Evolutionary conservation across 1,140 invertebrate genomes (phyloP).

Genomic region (Pseudobourletiella spinata): DNA sequence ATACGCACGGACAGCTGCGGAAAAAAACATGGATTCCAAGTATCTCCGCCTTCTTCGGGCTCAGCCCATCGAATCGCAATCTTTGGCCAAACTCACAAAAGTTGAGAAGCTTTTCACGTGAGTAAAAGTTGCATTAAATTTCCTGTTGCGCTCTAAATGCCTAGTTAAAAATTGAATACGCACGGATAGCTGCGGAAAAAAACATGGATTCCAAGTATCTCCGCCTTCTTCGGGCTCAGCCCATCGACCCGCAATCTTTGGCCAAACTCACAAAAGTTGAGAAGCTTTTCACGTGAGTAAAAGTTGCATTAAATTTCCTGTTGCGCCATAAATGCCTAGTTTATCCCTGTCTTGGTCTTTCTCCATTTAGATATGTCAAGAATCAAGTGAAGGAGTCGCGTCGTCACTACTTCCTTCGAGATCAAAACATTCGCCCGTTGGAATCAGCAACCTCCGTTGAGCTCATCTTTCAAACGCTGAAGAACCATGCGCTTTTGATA

Average conservation of each 20-base stretch:
- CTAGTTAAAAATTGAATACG: slow-evolving; percentile 9
- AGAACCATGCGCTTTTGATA: not conserved
- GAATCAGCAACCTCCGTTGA: not conserved
- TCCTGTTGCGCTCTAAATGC: too few relatives aligned
- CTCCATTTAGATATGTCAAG: not conserved
- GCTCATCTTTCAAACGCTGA: not conserved
- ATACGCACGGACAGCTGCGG: not conserved
- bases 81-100: not conserved
- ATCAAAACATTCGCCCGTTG: not conserved
- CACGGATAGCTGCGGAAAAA: not conserved
- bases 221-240: not conserved
- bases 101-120: not conserved
- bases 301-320: too few relatives aligned
- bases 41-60: not conserved
- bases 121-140: not conserved
- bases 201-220: not conserved
- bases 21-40: not conserved
- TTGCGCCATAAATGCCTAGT: too few relatives aligned
- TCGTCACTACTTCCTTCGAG: not conserved
- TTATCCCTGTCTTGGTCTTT: too few relatives aligned
- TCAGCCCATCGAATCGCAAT: not conserved
- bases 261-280: not conserved
- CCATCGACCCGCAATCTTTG: not conserved
- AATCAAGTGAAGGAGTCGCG: not conserved
- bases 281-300: not conserved